Conservation (phyloP, 2,797 vertebrate species). For the Orientallactaga sibirica region DNA sequence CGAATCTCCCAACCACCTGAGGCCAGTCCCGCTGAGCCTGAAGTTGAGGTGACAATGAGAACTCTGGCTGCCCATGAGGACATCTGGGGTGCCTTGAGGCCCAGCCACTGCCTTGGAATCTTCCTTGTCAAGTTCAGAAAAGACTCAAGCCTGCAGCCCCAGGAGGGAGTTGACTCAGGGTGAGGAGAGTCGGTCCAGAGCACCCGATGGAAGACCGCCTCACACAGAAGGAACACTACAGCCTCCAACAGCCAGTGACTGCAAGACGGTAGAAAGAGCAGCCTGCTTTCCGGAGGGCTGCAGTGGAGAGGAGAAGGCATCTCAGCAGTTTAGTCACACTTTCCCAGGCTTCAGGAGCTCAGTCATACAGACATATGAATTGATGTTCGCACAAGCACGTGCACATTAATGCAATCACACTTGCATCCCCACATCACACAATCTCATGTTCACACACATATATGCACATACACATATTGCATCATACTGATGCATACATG, state of each 20-base stretch:
- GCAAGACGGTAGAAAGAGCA: background rate
- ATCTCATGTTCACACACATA: no score
- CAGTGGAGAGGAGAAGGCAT: background rate
- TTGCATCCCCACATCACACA: no score
- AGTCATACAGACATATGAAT: no score
- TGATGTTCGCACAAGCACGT: no score
- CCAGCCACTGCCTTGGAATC: no score
- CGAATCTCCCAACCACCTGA: no score
- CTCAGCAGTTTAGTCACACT: fast-evolving
- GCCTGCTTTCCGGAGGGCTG: background rate
- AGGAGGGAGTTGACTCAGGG: background rate
- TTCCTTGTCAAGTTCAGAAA: background rate
- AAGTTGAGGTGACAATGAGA: no score
- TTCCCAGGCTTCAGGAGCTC: no score
- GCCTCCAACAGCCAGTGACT: background rate
- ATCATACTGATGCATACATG: background rate
- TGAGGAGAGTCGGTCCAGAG: background rate
- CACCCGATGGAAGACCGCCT: background rate
- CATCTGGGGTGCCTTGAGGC: fast-evolving
- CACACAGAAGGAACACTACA: background rate
- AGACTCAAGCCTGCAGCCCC: background rate
- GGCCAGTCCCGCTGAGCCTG: background rate
- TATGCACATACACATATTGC: no score
- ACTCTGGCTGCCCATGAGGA: background rate
- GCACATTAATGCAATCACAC: no score